phyloP scores from a whole-genome alignment of 2,113 vertebrate genomes.

The Oryzias melastigma region DNA sequence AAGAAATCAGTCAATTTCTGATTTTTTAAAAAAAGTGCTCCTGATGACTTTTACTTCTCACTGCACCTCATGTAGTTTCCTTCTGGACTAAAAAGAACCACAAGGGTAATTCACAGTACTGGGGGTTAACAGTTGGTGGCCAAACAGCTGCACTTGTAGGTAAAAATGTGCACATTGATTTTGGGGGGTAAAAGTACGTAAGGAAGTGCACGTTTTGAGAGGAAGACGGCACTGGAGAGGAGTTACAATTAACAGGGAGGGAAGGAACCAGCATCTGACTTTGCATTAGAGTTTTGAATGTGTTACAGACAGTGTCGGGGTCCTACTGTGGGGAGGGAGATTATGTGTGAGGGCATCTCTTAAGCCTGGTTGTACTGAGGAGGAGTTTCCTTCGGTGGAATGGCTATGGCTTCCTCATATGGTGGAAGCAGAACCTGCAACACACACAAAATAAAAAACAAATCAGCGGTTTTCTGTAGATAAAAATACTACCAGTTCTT shows the following conservation, averaged over 20 bases:
- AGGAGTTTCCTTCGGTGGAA: conserved; percentile 87
- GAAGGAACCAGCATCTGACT: conserved; percentile 15
- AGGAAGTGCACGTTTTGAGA: conserved; percentile 43
- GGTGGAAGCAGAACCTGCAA: conserved; percentile 89
- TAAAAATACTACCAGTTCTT: too few relatives aligned
- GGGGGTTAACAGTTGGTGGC: conserved; percentile 70
- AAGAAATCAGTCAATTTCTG: conserved; percentile 57
- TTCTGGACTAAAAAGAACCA: conserved; percentile 59
- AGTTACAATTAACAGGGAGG: conserved; percentile 15
- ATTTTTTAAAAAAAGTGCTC: conserved; percentile 65
- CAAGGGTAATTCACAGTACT: conserved; percentile 68
- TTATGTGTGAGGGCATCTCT: conserved; percentile 35
- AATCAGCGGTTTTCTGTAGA: too few relatives aligned
- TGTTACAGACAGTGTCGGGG: conserved; percentile 11
- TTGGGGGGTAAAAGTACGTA: conserved; percentile 22
- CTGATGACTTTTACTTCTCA: conserved; percentile 41
- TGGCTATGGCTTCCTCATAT: conserved; percentile 83
- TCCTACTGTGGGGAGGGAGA: conserved; percentile 27
- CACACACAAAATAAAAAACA: background rate
- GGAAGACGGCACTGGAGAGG: conserved; percentile 24
- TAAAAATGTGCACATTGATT: conserved; percentile 62
- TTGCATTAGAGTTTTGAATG: conserved; percentile 31
- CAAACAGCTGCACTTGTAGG: conserved; percentile 49
- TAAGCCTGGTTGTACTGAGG: conserved; percentile 88
- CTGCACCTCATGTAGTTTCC: conserved; percentile 51